Evolutionary conservation across 2,888 invertebrate genomes (phyloP).

Genomic region (Apodemia zela): DNA sequence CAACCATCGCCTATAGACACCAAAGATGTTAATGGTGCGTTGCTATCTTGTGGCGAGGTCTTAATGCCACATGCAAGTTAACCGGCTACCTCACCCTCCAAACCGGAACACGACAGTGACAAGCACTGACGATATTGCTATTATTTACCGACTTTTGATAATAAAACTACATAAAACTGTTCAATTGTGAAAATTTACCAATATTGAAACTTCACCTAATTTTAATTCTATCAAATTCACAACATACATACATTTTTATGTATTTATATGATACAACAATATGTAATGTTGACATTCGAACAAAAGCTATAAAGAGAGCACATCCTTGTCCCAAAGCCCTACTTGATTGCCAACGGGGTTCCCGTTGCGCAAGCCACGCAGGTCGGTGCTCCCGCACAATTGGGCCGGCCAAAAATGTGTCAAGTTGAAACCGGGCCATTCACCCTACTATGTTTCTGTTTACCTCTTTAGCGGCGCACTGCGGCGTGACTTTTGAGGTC

Average conservation of each 20-base stretch:
- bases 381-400: conserved; percentile 68
- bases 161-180: too few species aligned
- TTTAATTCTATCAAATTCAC: neutral
- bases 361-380: conserved; percentile 67
- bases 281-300: conserved; percentile 8
- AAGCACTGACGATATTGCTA: too few species aligned
- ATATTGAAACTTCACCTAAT: too few species aligned
- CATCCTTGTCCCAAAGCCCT: conserved; percentile 43
- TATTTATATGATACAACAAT: neutral
- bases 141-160: too few species aligned
- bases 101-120: too few species aligned
- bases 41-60: too few species aligned
- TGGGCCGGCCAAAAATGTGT: conserved; percentile 69
- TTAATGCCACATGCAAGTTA: too few species aligned
- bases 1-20: too few species aligned
- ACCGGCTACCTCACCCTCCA: too few species aligned
- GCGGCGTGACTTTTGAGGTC: conserved; percentile 19
- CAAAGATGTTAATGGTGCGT: too few species aligned
- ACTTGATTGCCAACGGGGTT: conserved; percentile 48
- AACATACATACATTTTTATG: neutral
- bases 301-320: conserved; percentile 23
- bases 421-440: conserved; percentile 75
- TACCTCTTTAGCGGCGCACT: conserved; percentile 51
- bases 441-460: conserved; percentile 50
- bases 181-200: too few species aligned